A percentile compares a stretch with the other conserved stretches of the same genome.
These are phyloP conservation scores for Hymenopus coronatus DNA, from an alignment of 2,888 invertebrate genomes.

Conservation along the genomic window DNA sequence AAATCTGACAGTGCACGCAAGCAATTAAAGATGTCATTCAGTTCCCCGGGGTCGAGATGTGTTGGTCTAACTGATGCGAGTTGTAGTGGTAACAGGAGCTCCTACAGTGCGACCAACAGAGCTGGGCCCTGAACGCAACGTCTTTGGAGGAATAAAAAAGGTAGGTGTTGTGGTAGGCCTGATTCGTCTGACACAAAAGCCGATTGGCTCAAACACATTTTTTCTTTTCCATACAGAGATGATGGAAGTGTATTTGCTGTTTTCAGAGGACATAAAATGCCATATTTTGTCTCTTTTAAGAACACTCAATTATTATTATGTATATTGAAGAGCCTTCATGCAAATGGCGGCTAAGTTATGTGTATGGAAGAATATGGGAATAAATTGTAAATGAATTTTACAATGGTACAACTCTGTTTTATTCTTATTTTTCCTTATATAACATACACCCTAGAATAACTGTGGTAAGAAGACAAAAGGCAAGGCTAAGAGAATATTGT, in stretches of 20 bases:
- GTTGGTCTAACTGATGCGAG: not conserved
- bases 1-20: not conserved
- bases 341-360: too few relatives aligned
- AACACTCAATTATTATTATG: too few relatives aligned
- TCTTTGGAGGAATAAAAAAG: not conserved
- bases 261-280: not conserved
- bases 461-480: too few relatives aligned
- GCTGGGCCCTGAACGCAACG: not conserved
- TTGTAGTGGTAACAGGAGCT: not conserved
- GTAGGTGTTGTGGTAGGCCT: not conserved
- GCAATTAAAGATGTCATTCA: not conserved
- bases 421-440: too few relatives aligned
- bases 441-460: too few relatives aligned
- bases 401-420: too few relatives aligned
- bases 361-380: too few relatives aligned
- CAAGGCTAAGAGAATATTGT: too few relatives aligned
- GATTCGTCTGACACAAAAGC: not conserved
- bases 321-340: too few relatives aligned
- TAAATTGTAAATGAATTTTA: too few relatives aligned
- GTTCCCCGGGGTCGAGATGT: not conserved
- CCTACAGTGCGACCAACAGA: not conserved
- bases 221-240: not conserved
- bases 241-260: not conserved
- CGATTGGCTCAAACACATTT: not conserved
- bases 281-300: too few relatives aligned